Evolutionary conservation across 2,797 vertebrate genomes (phyloP).

Genomic region (Octomys mimax): DNA sequence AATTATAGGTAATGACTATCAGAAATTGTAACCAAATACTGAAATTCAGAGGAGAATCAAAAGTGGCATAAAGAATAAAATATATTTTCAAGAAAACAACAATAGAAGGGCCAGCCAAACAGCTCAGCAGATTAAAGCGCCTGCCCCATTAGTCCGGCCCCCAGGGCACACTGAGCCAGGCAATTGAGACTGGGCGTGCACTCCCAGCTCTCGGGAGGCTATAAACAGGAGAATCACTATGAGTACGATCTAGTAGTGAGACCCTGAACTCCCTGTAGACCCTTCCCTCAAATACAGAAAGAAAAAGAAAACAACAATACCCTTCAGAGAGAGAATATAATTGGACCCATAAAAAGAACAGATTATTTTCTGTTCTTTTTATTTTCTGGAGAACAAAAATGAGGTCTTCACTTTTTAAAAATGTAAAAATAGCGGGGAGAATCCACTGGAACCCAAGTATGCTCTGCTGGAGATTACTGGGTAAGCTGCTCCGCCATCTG

Average conservation of each 20-base stretch:
- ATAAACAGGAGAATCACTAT: no score
- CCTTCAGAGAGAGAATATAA: slow-evolving; percentile 5
- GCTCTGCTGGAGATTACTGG: not conserved
- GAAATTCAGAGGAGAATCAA: not conserved
- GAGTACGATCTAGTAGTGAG: no score
- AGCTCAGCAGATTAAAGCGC: no score
- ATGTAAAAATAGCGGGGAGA: not conserved
- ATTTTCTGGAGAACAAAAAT: not conserved
- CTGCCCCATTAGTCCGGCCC: no score
- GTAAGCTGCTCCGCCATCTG: not conserved
- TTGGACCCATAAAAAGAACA: not conserved
- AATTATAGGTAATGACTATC: not conserved
- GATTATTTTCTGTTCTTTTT: not conserved
- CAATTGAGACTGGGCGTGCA: no score
- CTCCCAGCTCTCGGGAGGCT: no score
- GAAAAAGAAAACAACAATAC: not conserved
- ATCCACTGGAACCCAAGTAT: not conserved
- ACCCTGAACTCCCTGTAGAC: no score
- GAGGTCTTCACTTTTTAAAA: not conserved
- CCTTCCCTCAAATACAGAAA: no score
- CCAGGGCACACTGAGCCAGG: no score
- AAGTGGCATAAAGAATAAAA: not conserved
- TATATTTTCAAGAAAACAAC: not conserved
- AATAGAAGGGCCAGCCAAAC: no score
- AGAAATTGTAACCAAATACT: not conserved